Base-by-base conservation (phyloP, 35 echinoderm and acorn worm species). In the Apostichopus japonicus region DNA sequence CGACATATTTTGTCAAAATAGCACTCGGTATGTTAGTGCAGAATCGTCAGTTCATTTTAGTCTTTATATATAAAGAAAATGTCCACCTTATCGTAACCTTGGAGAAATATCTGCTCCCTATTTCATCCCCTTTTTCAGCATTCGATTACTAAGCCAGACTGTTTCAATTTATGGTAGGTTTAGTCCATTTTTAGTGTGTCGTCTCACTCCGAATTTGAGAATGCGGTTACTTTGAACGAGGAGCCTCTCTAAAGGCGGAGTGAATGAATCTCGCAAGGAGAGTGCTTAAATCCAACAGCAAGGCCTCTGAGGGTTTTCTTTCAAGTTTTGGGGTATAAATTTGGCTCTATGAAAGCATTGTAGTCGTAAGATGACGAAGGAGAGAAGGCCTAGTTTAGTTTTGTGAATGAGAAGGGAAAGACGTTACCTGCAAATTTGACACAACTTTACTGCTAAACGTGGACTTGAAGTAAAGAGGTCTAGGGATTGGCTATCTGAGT, bases 281-380 rank as follows among this genome's bases (percentile, higher is more conserved):
- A 19, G 71, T 75, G n/a, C 71, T 75, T 75, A 75, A 75, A 75
- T 75, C 71, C 71, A 75, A 75, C 17, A 19, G 71, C 71, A 75
- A 75, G 17, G 17, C 71, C 11, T 75, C 17, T 15, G 6, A 75
- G 71, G 13, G 71, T 67, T 67, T 17, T 67, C 63, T 4, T 67
- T 67, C 63, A 67, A 67, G 63, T 67, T 19, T 67, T 15, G 63
- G 63, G 63, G 63, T 11, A 19, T 15, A 15, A 19, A 67, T 67
- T 67, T 67, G 63, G 63, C 19, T 67, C 63, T 67, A 19, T 67
- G 11, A 67, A 19, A 15, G 63, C 19, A 19, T 67, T 67, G 63
- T 67, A 67, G 63, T 67, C 19, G 63, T 67, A 17, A 67, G 63
- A 19, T 11, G 63, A 67, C 19, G 19, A 67, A 67, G 63, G 11